A percentile compares a stretch with the other conserved stretches of the same genome.
Conservation (phyloP, 1,140 invertebrate genomes). For the Aphis craccivora region DNA sequence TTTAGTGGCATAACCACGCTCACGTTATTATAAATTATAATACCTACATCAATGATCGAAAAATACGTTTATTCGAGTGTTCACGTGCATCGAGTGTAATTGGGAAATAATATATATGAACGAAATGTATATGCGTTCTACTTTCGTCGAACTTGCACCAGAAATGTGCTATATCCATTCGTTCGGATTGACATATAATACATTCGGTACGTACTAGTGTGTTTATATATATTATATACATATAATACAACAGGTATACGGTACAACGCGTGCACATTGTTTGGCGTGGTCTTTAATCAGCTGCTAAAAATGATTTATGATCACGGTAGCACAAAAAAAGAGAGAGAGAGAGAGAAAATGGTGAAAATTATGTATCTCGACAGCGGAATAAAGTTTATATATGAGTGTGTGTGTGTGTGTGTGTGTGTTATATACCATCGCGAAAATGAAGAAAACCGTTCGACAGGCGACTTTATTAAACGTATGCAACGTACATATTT, state of each 20-base stretch:
- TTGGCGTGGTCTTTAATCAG: conserved; percentile 17
- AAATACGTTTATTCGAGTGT: background rate
- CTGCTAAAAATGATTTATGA: conserved; percentile 12
- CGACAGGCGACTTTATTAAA: conserved; percentile 44
- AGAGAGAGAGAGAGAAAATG: background rate
- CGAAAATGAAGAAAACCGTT: conserved; percentile 43
- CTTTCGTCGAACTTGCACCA: background rate
- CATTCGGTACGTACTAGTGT: background rate
- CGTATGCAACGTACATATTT: conserved; percentile 50
- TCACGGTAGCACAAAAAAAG: background rate
- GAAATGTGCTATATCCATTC: background rate
- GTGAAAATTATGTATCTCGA: background rate
- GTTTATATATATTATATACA: background rate
- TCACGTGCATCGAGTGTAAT: background rate
- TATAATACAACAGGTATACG: background rate
- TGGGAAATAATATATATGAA: background rate
- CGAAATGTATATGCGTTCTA: background rate
- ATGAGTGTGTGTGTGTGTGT: background rate
- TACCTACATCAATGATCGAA: background rate
- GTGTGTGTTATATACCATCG: background rate
- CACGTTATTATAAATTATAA: background rate
- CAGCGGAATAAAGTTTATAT: background rate
- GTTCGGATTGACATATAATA: background rate
- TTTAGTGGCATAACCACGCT: background rate
- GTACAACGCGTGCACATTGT: background rate